Conservation (phyloP, 92 coral and sea anemone genomes). For the Diadumene lineata region DNA sequence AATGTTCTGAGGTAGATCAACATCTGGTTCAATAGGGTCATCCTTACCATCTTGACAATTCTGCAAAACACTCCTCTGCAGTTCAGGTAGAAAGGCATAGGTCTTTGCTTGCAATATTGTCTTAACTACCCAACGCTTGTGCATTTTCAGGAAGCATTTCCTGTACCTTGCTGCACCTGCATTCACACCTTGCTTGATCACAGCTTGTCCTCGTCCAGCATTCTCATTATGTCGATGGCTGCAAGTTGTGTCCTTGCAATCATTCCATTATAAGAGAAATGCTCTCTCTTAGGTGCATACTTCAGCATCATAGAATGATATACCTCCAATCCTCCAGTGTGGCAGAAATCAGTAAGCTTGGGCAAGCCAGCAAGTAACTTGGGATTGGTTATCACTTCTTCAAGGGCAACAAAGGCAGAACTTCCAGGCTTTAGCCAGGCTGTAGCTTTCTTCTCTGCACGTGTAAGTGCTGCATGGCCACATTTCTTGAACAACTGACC, state of each 20-base stretch:
- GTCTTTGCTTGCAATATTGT: constrained; percentile 47
- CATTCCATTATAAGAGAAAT: constrained; percentile 45
- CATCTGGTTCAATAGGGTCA: not conserved
- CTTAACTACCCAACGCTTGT: constrained; percentile 62
- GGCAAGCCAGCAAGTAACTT: constrained; percentile 42
- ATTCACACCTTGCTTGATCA: constrained; percentile 30
- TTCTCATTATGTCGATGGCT: constrained; percentile 54
- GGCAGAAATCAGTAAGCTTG: constrained; percentile 50
- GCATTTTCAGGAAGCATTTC: constrained; percentile 44
- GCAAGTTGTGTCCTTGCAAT: constrained; percentile 52
- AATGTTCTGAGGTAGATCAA: constrained; percentile 37
- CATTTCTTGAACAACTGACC: constrained; percentile 31
- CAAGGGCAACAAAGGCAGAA: constrained; percentile 49
- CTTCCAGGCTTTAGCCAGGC: constrained; percentile 48
- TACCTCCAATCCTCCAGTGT: constrained; percentile 47
- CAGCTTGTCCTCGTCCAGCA: constrained; percentile 45
- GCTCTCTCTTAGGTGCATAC: constrained; percentile 53
- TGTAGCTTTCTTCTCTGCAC: constrained; percentile 23
- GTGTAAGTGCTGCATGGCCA: constrained; percentile 38
- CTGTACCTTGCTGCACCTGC: constrained; percentile 39
- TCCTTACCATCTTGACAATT: constrained; percentile 11
- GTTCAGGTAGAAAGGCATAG: constrained; percentile 25
- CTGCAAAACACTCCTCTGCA: constrained; percentile 31
- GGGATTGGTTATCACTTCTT: constrained; percentile 40
- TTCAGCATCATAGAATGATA: constrained; percentile 38